Base-by-base conservation (phyloP, 2,888 invertebrate species). In the Drosophila borealis region DNA sequence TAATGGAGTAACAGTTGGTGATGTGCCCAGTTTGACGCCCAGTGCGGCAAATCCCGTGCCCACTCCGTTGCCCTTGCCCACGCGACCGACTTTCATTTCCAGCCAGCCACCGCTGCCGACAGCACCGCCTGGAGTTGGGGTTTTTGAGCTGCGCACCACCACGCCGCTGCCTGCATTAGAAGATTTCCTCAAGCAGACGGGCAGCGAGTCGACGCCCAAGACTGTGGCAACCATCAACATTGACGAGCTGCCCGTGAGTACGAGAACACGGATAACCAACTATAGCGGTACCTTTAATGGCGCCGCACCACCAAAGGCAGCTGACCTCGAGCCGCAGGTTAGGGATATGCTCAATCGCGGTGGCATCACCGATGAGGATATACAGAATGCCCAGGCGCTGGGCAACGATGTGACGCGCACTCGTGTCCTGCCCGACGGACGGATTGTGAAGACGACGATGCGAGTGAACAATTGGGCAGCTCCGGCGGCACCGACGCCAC, bases 281-380 rank as follows among this genome's bases (percentile, higher is more conserved):
- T 55, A 53, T 33, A 56, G 33, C 2, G 45, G 62, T 42, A 80
- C 56, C 4, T 68, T 67, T 8, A 59, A 19, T 13, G 64, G 69
- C 4, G 33, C 49, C 4, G 51, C 54, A 5, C 46, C 54, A 9
- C 75, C 76, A 1, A 63, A 42, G 2, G 8, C 64, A 0, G 29
- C 61, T 1, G 72, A 82, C 4, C 3, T 89, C 6, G 74, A 77
- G 37, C 74, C 82, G 0, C 44, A 61, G 3, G 53, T 78, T 19
- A 72, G 60, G 49, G 72, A 80, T 1, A 17, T 76, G 8, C 62
- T 89, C 5, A 11, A 44, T 17, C 76, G 65, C 17, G 81, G 77
- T 11, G 88, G 89, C 48, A 88, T 89, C 39, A 79, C 70, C 10
- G 82, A 86, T 3, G 68, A 73, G 19, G 88, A 89, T 14, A 61